phyloP scores from a whole-genome alignment of 23 tunicate genomes.

The Halocynthia roretzi region DNA sequence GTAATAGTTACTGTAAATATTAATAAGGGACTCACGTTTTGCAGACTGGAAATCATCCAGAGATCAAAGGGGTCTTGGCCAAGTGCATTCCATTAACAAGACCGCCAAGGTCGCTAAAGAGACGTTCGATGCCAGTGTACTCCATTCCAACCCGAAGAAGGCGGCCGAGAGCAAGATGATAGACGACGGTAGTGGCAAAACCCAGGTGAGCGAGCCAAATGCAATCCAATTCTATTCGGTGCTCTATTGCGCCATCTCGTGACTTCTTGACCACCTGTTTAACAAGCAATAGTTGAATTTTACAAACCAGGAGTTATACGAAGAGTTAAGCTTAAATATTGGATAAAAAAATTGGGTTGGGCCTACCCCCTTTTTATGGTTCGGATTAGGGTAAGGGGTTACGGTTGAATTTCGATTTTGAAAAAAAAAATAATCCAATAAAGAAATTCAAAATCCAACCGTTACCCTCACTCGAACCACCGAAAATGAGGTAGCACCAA shows the following conservation, averaged over 20 bases:
- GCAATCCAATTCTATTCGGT: neutral
- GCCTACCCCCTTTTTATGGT: no score
- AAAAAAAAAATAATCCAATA: no score
- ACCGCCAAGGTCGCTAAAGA: constrained; percentile 92
- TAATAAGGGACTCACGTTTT: neutral
- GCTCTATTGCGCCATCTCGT: neutral
- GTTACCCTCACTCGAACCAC: no score
- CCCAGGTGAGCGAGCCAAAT: constrained; percentile 23
- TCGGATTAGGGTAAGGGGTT: no score
- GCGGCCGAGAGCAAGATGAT: constrained; percentile 95
- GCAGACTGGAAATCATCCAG: constrained; percentile 82
- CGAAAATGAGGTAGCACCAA: no score
- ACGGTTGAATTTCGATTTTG: no score
- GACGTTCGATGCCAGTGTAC: constrained; percentile 90
- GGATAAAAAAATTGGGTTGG: no score
- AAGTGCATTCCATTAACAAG: constrained; percentile 70
- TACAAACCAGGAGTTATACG: no score
- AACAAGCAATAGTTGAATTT: no score
- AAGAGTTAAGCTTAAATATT: no score
- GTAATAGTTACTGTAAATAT: neutral
- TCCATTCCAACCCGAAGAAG: constrained; percentile 74
- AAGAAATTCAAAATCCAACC: no score
- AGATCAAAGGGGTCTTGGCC: constrained; percentile 85
- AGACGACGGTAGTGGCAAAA: constrained; percentile 87
- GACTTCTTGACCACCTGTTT: no score